Evolutionary conservation across 2,888 invertebrate species (phyloP).

Genomic region (Cephonodes hylas): DNA sequence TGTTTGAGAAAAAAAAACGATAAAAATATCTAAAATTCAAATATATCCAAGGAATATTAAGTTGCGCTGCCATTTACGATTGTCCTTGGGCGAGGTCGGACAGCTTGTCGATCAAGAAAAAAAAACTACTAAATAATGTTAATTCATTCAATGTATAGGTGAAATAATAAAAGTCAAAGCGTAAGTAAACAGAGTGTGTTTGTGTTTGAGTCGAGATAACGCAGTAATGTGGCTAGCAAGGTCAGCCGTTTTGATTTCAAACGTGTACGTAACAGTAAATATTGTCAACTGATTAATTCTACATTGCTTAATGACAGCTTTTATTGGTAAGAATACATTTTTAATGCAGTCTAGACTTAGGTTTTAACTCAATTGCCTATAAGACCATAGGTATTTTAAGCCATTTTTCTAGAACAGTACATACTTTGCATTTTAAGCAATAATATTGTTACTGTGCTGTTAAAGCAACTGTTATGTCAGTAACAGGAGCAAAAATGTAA

Average conservation of each 20-base stretch:
- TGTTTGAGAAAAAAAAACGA: background rate
- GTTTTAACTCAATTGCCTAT: too few species aligned
- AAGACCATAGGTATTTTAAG: too few species aligned
- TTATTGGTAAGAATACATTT: too few species aligned
- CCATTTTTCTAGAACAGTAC: too few species aligned
- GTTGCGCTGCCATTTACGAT: background rate
- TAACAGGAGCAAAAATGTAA: background rate
- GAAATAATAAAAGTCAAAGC: constrained; percentile 23
- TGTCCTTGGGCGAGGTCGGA: background rate
- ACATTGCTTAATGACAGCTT: background rate
- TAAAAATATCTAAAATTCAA: background rate
- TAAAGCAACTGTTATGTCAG: too few species aligned
- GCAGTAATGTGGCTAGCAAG: constrained; percentile 25
- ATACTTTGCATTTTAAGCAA: too few species aligned
- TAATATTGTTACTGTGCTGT: too few species aligned
- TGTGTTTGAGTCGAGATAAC: constrained; percentile 24
- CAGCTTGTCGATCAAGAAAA: background rate
- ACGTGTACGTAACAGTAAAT: constrained; percentile 10
- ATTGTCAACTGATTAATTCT: background rate
- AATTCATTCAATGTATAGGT: constrained; percentile 11
- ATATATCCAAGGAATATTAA: background rate
- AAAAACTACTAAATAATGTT: constrained; percentile 3
- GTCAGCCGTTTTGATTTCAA: constrained; percentile 19
- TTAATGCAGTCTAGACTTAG: too few species aligned
- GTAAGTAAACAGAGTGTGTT: constrained; percentile 27